Evolutionary conservation across 2,797 vertebrate genomes (phyloP), one percentile per base, ranked within the genome.

Genomic region (Mormyrops boulengeri): DNA sequence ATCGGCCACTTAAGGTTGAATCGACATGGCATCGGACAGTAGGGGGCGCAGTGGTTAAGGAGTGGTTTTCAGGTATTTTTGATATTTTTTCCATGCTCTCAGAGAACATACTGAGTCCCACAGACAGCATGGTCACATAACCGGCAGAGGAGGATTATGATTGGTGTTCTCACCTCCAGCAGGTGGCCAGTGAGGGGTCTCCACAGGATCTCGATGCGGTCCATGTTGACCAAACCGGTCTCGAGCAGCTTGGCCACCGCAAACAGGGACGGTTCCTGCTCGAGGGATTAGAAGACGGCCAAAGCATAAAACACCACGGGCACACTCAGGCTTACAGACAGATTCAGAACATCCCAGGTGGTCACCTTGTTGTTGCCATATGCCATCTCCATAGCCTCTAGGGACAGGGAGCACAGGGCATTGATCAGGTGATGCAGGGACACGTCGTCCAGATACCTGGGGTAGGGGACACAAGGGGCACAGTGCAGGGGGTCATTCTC

Each of bases 351-450:
- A 19, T 2, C 34, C 52, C 49, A 4, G 57, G 44, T n/a, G 5
- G n/a, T 30, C 12, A 98, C 99, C 97, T 99, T 99, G 94, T 98
- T 99, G 93, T 98, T 99, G 92, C 98, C 98, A 92, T 97, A 99
- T 85, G 98, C 98, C 98, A 99, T 99, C 94, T 99, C 99, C 98
- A 99, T 99, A 88, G 99, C 99, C 95, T 99, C 98, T 96, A 98
- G 91, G 11, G 99, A 99, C 93, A 99, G 96, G 50, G 98, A 99
- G 92, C 98, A 99, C 91, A 99, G 97, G 9, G 99, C 98, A 52
- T 99, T 99, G 94, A 99, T 99, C 95, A 99, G 96, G 94, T 99
- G 99, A 95, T 99, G 99, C 90, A 99, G 96, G 80, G 99, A 99
- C 73, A 99, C 99, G 22, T 99, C 98, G 53, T 99, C 99, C 91